Evolutionary conservation across 2,797 vertebrate species (phyloP).

Genomic region (Tinamus major): DNA sequence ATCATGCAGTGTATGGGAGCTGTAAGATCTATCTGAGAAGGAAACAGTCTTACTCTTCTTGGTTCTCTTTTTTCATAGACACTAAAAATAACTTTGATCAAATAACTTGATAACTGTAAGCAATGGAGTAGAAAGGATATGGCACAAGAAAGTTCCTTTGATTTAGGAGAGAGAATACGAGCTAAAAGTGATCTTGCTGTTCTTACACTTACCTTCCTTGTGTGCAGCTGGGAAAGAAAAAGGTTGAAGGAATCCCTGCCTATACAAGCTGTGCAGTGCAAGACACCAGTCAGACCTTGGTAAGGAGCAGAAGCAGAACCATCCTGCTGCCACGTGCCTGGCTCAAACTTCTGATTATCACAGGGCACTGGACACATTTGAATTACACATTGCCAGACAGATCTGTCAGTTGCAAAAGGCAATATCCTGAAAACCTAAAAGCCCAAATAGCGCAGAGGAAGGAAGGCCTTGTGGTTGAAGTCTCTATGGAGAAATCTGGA

Average conservation of each 20-base stretch:
- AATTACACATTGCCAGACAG: not conserved
- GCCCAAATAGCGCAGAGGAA: not conserved
- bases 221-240: not conserved
- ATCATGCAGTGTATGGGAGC: not conserved
- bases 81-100: not conserved
- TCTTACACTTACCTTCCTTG: not conserved
- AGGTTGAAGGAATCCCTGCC: not conserved
- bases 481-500: not conserved
- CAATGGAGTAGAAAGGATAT: not conserved
- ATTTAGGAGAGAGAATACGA: not conserved
- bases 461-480: not conserved
- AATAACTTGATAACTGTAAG: not conserved
- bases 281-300: not conserved
- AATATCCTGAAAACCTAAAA: not conserved
- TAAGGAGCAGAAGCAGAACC: not conserved
- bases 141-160: not conserved
- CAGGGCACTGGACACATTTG: not conserved
- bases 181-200: not conserved
- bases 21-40: not conserved
- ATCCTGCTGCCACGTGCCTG: not conserved
- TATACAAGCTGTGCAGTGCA: not conserved
- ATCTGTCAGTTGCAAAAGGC: not conserved
- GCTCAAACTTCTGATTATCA: not conserved
- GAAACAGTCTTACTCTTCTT: not conserved
- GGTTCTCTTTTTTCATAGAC: not conserved